Evolutionary conservation across 2,113 vertebrate species (phyloP).

Genomic region (Rhizomys pruinosus): DNA sequence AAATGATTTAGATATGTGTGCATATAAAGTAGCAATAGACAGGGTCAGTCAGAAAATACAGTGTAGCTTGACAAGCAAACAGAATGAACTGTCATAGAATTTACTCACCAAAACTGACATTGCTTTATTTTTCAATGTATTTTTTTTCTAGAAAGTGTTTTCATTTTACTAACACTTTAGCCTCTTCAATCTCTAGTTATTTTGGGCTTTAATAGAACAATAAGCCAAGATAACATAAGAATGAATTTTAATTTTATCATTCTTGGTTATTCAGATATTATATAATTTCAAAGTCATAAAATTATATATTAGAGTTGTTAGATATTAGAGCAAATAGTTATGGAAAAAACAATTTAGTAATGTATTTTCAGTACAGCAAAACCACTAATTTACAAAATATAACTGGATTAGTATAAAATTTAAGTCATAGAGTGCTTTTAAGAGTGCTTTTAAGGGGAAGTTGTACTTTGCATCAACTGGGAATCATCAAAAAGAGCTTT

Average conservation of each 20-base stretch:
- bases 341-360: constrained; percentile 47
- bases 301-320: constrained; percentile 59
- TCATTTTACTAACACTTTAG: constrained; percentile 66
- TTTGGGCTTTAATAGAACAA: constrained; percentile 49
- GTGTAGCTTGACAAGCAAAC: constrained; percentile 67
- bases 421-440: background rate
- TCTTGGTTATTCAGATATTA: constrained; percentile 26
- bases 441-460: no score
- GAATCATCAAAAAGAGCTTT: constrained; percentile 49
- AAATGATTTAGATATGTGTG: constrained; percentile 62
- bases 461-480: background rate
- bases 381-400: constrained; percentile 42
- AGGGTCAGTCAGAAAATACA: constrained; percentile 64
- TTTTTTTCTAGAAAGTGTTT: constrained; percentile 59
- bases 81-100: constrained; percentile 68
- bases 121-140: constrained; percentile 61
- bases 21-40: constrained; percentile 62
- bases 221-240: constrained; percentile 62
- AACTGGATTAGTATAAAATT: constrained; percentile 39
- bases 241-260: constrained; percentile 62
- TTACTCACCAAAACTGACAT: constrained; percentile 59
- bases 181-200: constrained; percentile 49
- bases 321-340: constrained; percentile 41
- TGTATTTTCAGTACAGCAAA: constrained; percentile 42
- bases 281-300: constrained; percentile 62